Evolutionary conservation across 2,888 invertebrate genomes (phyloP), one percentile per base, ranked within the genome.

Genomic region (Euproctis similis): DNA sequence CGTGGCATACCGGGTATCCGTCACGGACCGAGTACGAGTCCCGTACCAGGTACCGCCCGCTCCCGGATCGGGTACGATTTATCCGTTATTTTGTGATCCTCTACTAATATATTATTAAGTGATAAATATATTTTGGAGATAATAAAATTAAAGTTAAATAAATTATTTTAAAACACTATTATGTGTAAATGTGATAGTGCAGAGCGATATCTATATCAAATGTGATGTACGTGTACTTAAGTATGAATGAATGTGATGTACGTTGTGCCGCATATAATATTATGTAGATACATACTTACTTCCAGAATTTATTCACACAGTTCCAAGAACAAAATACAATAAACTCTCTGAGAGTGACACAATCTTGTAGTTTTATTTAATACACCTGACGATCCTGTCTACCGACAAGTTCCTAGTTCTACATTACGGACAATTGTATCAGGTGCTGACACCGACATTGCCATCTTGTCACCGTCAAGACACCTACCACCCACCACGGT

Each of bases 271-370:
- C 34, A n/a, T n/a, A n/a, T n/a, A n/a, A n/a, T n/a, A n/a, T n/a
- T n/a, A n/a, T n/a, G n/a, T n/a, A 30, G 32, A 6, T 9, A 10
- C 8, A 21, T 10, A 10, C 36, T 39, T 28, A 38, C 43, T 47
- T 37, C 23, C 39, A 37, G 65, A 59, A 60, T 66, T 61, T 56
- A 61, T 59, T 55, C 45, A 44, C 59, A 53, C 53, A 60, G 75
- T 76, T 75, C 74, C 54, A 75, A 75, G 75, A 76, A 75, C 75
- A 58, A 71, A 60, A 44, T 51, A 54, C 6, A 70, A 58, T 57
- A 66, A 54, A 73, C 75, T 76, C 75, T 76, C 46, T 64, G 56
- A 76, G 75, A 74, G 75, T 73, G 43, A 30, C 7, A 1, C 45
- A 26, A 12, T 4, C 3, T 2, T 24, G 12, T 44, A 33, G 47